These are phyloP conservation scores for Leucoptera coffeella DNA, from an alignment of 2,888 invertebrate genomes.

Conservation along the genomic window DNA sequence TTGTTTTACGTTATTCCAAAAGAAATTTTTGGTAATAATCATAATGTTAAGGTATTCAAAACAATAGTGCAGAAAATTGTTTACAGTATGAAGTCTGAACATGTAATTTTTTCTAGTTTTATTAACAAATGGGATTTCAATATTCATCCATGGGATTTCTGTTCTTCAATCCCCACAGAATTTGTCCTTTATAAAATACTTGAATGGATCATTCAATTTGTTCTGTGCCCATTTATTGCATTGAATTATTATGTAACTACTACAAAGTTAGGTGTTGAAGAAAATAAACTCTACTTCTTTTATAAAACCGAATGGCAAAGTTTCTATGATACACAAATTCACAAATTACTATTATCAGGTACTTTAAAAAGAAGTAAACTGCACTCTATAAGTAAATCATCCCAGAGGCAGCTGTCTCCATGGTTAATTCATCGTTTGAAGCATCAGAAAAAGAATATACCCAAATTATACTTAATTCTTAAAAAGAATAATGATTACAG, in stretches of 20 bases:
- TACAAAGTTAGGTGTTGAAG: constrained; percentile 29
- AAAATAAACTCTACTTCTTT: constrained; percentile 35
- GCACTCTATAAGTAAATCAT: constrained; percentile 17
- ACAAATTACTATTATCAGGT: constrained; percentile 18
- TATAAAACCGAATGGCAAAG: constrained; percentile 40
- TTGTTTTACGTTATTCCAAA: constrained; percentile 23
- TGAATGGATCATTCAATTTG: constrained; percentile 21
- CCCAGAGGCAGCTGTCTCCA: constrained; percentile 14
- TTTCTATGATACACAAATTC: constrained; percentile 29
- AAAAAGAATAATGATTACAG: constrained; percentile 27
- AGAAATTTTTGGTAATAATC: constrained; percentile 18
- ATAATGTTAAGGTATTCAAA: constrained; percentile 24
- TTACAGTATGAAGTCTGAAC: constrained; percentile 32
- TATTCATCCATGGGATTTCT: constrained; percentile 15
- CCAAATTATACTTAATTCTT: constrained; percentile 28
- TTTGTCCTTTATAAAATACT: constrained; percentile 14
- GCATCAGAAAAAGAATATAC: constrained; percentile 18
- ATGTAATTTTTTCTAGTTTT: constrained; percentile 15
- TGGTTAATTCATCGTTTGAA: too few relatives aligned
- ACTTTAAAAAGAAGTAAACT: constrained; percentile 18
- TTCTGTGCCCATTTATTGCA: constrained; percentile 27
- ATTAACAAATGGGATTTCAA: constrained; percentile 23
- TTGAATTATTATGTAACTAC: constrained; percentile 39
- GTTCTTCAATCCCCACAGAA: constrained; percentile 7
- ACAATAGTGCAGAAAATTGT: constrained; percentile 16